Conservation (phyloP, 2,113 vertebrate genomes). For the Neomonachus schauinslandi region DNA sequence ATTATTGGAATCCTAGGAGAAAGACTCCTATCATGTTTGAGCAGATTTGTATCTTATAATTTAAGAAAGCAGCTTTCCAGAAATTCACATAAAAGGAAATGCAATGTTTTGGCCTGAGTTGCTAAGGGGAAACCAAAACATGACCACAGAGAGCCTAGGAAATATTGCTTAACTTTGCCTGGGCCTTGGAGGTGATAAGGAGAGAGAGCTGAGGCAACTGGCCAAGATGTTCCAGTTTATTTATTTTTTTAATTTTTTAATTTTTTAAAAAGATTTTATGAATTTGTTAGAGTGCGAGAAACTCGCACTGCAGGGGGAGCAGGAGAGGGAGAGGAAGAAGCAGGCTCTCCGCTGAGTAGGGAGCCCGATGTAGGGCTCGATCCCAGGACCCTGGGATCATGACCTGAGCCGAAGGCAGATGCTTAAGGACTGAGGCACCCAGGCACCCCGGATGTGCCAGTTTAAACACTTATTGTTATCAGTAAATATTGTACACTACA, state of each 20-base stretch:
- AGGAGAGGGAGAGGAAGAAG: too few relatives aligned
- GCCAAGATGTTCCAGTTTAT: not conserved
- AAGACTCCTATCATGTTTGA: not conserved
- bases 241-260: not conserved
- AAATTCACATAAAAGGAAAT: slow-evolving; percentile 37
- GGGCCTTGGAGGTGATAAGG: not conserved
- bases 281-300: not conserved
- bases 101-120: not conserved
- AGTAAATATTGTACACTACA: not conserved
- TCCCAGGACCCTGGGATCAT: too few relatives aligned
- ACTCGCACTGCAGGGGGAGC: too few relatives aligned
- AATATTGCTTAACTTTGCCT: not conserved
- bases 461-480: not conserved
- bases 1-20: not conserved
- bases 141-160: not conserved
- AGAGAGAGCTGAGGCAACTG: not conserved
- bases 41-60: not conserved
- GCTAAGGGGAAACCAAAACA: not conserved
- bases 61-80: slow-evolving; percentile 44
- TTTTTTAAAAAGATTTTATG: not conserved
- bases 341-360: too few relatives aligned
- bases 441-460: not conserved
- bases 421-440: too few relatives aligned
- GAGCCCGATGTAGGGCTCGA: too few relatives aligned
- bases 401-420: too few relatives aligned